phyloP scores from a whole-genome alignment of 2,113 vertebrate species.

The Paedocypris sp. region DNA sequence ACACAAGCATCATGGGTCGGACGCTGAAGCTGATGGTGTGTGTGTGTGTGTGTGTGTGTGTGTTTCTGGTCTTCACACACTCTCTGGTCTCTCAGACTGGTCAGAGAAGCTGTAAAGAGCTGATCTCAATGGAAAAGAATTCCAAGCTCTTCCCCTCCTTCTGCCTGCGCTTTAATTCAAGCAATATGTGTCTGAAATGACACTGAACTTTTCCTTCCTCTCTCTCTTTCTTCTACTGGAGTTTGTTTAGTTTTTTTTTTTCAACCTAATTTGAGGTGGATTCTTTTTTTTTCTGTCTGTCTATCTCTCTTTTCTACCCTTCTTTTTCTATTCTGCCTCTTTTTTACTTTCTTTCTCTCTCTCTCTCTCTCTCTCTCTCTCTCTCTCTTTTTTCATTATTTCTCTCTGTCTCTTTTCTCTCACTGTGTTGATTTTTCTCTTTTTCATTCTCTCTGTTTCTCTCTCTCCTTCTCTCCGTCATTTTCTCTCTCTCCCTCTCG shows the following conservation, averaged over 20 bases:
- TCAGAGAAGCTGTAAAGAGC: conserved; percentile 31
- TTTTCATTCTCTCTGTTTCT: background rate
- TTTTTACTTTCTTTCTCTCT: background rate
- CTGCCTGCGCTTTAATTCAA: conserved; percentile 41
- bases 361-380: background rate
- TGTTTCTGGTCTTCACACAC: too few species aligned
- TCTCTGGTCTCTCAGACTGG: conserved; percentile 24
- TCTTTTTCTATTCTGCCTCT: background rate
- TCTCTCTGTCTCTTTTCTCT: too few species aligned
- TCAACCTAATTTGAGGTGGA: too few species aligned
- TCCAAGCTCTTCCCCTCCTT: conserved; percentile 33
- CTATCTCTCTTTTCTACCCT: background rate
- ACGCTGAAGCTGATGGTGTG: too few species aligned
- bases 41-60: too few species aligned
- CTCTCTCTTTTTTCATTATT: too few species aligned
- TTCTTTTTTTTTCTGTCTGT: background rate
- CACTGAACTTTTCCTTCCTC: conserved; percentile 2
- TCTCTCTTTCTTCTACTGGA: background rate
- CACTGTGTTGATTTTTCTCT: background rate
- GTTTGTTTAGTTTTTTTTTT: background rate
- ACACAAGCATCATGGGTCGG: too few species aligned
- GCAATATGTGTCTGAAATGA: conserved; percentile 40
- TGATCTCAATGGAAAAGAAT: conserved; percentile 50
- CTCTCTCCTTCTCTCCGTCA: background rate
- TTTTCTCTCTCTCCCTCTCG: too few species aligned